Conservation (phyloP, 2,113 vertebrate species). For the Myrmecobius fasciatus region DNA sequence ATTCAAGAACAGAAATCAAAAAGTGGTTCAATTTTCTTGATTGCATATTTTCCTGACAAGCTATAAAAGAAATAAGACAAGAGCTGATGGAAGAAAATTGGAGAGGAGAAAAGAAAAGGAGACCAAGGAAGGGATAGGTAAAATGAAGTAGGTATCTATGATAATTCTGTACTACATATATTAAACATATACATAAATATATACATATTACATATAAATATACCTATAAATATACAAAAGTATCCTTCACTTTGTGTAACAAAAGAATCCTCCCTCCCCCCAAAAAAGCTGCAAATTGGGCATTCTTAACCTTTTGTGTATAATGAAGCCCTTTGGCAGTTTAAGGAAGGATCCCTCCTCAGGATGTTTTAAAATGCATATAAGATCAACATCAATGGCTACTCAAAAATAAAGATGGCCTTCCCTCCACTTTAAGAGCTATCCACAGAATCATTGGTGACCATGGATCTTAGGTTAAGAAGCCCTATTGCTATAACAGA, state of each 20-base stretch:
- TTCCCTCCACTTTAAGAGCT: too few species aligned
- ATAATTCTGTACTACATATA: background rate
- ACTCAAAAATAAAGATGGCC: too few species aligned
- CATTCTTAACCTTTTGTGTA: background rate
- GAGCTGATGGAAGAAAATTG: background rate
- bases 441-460: too few species aligned
- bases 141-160: background rate
- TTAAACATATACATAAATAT: background rate
- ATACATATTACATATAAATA: background rate
- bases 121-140: constrained; percentile 17
- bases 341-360: too few species aligned
- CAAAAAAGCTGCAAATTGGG: background rate
- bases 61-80: constrained; percentile 33
- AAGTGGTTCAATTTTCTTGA: background rate
- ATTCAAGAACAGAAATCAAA: background rate
- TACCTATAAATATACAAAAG: background rate
- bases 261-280: background rate
- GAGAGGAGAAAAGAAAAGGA: background rate
- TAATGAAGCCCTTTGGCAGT: background rate
- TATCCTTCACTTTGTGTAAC: background rate
- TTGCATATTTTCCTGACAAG: background rate
- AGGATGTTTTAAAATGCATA: too few species aligned
- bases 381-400: too few species aligned
- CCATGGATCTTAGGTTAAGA: too few species aligned
- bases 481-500: too few species aligned